phyloP scores from a whole-genome alignment of 1,140 invertebrate species.

The Heliconius hewitsoni region DNA sequence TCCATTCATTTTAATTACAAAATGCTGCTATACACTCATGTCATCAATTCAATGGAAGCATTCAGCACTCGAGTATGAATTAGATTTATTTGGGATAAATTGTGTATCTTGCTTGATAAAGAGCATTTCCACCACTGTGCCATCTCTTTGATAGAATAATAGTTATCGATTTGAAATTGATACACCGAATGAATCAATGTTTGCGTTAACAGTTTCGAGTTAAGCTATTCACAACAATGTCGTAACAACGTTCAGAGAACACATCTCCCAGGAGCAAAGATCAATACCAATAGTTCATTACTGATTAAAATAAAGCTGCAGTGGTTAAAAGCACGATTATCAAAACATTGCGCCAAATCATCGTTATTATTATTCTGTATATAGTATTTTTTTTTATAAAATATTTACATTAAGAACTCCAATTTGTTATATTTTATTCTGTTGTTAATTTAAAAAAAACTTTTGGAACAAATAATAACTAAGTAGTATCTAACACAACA shows the following conservation, averaged over 20 bases:
- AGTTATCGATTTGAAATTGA: not conserved
- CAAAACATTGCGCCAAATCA: not conserved
- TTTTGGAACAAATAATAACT: too few species aligned
- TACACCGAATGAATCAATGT: not conserved
- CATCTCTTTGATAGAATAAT: constrained; percentile 3
- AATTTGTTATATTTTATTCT: too few species aligned
- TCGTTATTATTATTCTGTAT: not conserved
- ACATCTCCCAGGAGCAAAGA: constrained; percentile 23
- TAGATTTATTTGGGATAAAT: constrained; percentile 2
- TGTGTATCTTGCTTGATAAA: not conserved
- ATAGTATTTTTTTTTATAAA: not conserved
- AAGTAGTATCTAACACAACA: too few species aligned
- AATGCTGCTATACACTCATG: not conserved
- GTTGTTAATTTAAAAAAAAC: too few species aligned
- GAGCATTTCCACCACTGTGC: not conserved
- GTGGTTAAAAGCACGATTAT: not conserved
- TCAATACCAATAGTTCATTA: constrained; percentile 1
- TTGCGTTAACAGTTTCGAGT: not conserved
- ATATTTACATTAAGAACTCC: not conserved
- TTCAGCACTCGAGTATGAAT: not conserved
- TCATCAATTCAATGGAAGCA: not conserved
- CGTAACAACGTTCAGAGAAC: not conserved
- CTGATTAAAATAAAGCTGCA: not conserved
- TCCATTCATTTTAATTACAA: not conserved
- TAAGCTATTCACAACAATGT: constrained; percentile 12